Base-by-base conservation (phyloP, 2,113 vertebrate species). In the Neolamprologus longior region DNA sequence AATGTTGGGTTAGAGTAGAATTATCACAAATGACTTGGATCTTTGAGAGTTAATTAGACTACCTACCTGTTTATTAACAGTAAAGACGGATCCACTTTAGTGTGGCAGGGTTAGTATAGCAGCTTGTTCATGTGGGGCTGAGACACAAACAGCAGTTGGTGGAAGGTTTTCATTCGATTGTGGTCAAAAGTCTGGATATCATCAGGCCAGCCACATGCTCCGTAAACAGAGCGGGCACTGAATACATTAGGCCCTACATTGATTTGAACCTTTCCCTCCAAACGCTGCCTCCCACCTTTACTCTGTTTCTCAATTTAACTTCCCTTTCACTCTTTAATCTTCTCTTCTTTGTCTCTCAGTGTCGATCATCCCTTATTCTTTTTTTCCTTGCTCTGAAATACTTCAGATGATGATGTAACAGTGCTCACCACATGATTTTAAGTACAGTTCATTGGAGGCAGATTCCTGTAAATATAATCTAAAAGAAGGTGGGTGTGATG, bases 111-210 rank as follows among this genome's bases (percentile, higher is more conserved):
- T 40, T 57, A 33, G 9, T 61, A 19, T 83, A 85, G 54, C 50
- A 54, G 37, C 71, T 85, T 63, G 19, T 80, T 66, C 57, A 31
- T 35, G 76, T 66, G 78, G 68, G 81, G 33, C 53, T 9, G 54
- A 88, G 71, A 91, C 89, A 79, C 53, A 13, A 91, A 83, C 91
- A 86, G 66, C 83, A 54, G 89, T 92, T 37, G 88, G 93, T 92
- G 88, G 91, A 89, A 89, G 92, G 93, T 91, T 95, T 95, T 95
- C 50, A 93, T 95, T 96, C 85, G 85, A 95, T 95, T 87, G 82
- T 82, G 86, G 92, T 91, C 94, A 94, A 93, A 95, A 54, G 95
- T 95, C 96, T 96, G 95, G 95, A 95, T 90, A 95, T 89, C 94
- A 92, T 96, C 94, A 96, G 85, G 90, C 79, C 90, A 68, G 87